phyloP scores from a whole-genome alignment of 2,797 vertebrate species.

The Lepus townsendii region DNA sequence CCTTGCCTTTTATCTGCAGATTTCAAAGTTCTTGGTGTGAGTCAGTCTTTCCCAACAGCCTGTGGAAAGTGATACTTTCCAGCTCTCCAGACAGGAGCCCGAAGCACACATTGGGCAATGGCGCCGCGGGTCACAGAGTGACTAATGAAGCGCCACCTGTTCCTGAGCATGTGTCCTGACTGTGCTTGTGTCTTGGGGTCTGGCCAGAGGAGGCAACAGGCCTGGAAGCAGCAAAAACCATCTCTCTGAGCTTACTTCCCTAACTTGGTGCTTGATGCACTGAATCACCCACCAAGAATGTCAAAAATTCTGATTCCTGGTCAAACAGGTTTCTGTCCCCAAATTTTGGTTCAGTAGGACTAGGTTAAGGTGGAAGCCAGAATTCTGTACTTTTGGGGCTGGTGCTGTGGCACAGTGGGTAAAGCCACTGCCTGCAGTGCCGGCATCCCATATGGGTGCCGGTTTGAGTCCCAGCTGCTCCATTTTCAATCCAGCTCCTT shows the following conservation, averaged over 20 bases:
- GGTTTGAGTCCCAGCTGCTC: too few species aligned
- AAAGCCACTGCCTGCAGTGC: too few species aligned
- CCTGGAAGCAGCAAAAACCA: background rate
- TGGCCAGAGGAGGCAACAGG: background rate
- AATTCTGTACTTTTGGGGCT: background rate
- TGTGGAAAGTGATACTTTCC: background rate
- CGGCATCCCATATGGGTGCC: too few species aligned
- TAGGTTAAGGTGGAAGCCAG: background rate
- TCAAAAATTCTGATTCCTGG: constrained; percentile 15
- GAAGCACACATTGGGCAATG: background rate
- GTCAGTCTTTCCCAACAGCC: constrained; percentile 61
- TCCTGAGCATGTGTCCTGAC: background rate
- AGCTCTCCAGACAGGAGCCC: background rate
- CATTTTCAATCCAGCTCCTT: too few species aligned
- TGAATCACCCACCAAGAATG: background rate
- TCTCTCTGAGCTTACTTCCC: background rate
- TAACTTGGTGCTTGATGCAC: background rate
- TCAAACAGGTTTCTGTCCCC: background rate
- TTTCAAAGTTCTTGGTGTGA: constrained; percentile 78
- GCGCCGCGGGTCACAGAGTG: background rate
- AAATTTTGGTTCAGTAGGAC: background rate
- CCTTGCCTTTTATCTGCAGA: constrained; percentile 66
- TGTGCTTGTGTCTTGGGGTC: background rate
- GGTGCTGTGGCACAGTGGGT: too few species aligned
- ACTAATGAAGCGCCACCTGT: background rate